These are phyloP conservation scores for Sebastes wilsoni DNA, from an alignment of 2,797 vertebrate genomes.

Conservation along the genomic window DNA sequence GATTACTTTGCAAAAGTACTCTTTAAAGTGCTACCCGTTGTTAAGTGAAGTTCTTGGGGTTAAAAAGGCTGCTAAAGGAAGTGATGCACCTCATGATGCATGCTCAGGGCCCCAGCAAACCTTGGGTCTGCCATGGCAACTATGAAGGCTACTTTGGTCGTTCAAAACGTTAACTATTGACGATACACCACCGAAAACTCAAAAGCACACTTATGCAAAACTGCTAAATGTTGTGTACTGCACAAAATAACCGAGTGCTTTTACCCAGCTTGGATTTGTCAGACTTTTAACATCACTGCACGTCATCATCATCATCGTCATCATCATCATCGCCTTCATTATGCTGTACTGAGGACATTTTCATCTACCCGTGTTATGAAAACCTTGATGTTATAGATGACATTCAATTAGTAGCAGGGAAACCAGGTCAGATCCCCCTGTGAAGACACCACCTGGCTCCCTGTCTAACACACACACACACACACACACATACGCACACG, in stretches of 20 bases:
- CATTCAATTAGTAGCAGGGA: slow-evolving; percentile 55
- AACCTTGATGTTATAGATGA: slow-evolving; percentile 42
- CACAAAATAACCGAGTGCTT: not conserved
- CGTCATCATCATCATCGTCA: no score
- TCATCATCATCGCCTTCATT: no score
- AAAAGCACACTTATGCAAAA: not conserved
- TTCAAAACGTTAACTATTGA: not conserved
- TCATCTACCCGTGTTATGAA: slow-evolving; percentile 11
- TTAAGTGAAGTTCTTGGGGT: no score
- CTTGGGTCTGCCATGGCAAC: no score
- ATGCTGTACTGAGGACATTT: not conserved
- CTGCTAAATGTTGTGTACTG: not conserved
- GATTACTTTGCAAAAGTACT: not conserved
- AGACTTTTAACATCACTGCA: not conserved
- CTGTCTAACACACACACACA: not conserved
- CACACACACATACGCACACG: no score
- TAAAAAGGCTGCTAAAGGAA: no score
- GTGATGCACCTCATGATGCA: no score
- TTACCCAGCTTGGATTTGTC: not conserved
- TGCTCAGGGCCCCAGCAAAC: no score
- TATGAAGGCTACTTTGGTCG: no score
- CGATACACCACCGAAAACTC: not conserved
- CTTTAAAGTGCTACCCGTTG: no score
- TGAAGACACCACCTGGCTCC: slow-evolving; percentile 47
- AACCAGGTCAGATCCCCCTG: slow-evolving; percentile 63